Percentiles rank a stretch among this genome's conserved stretches.
Conservation (phyloP, 2,888 invertebrate species). For the Amphiduros pacificus region DNA sequence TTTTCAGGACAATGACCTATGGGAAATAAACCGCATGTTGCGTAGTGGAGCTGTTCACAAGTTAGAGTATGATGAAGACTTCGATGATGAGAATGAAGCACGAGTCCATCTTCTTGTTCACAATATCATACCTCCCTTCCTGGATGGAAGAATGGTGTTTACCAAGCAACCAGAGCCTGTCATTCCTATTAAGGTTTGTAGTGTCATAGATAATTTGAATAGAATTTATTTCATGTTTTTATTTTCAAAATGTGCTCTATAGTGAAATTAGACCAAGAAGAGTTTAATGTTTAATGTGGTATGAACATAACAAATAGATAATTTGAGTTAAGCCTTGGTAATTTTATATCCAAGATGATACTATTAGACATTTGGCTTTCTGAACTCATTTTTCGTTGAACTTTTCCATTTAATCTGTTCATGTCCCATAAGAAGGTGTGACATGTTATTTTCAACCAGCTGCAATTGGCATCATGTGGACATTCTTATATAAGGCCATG, state of each 20-base stretch:
- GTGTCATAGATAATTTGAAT: neutral
- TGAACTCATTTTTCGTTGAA: too few species aligned
- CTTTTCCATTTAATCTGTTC: too few species aligned
- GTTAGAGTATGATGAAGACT: constrained; percentile 73
- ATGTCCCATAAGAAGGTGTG: too few species aligned
- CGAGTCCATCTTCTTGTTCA: constrained; percentile 94
- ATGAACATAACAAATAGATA: neutral
- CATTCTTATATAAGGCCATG: too few species aligned
- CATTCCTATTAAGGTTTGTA: constrained; percentile 79
- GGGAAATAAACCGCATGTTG: constrained; percentile 98
- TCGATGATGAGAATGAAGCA: constrained; percentile 87
- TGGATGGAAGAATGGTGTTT: constrained; percentile 97
- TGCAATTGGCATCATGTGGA: too few species aligned
- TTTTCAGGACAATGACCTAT: constrained; percentile 87
- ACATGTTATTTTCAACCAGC: too few species aligned
- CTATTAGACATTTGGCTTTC: too few species aligned
- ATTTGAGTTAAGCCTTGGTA: neutral
- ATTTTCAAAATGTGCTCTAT: too few species aligned
- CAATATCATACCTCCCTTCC: constrained; percentile 97
- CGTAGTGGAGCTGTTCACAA: constrained; percentile 86
- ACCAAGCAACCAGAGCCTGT: constrained; percentile 99
- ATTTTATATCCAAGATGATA: neutral
- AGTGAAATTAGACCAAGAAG: too few species aligned
- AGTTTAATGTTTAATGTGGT: neutral
- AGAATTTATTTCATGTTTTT: neutral